phyloP scores from a whole-genome alignment of 2,797 vertebrate genomes.

The Varecia variegata region DNA sequence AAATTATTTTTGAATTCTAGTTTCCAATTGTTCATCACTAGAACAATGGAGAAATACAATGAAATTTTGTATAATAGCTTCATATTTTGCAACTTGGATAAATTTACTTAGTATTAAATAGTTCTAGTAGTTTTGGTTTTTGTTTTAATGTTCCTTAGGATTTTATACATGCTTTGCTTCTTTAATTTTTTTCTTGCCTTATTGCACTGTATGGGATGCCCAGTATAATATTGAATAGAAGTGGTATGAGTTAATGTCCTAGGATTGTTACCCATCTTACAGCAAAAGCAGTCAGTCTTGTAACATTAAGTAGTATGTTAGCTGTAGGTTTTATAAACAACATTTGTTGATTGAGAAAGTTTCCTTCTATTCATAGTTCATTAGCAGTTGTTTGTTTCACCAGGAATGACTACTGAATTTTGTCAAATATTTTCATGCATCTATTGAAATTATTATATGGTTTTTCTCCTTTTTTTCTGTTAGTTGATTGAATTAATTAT shows the following conservation, averaged over 20 bases:
- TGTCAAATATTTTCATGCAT: background rate
- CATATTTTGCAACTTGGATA: background rate
- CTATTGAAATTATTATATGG: background rate
- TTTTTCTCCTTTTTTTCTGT: background rate
- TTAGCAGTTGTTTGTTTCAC: background rate
- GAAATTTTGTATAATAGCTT: background rate
- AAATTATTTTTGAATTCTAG: background rate
- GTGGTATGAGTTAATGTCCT: background rate
- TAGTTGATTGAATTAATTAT: background rate
- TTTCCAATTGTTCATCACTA: background rate
- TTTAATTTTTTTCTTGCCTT: background rate
- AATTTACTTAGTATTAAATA: background rate
- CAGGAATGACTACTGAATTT: background rate
- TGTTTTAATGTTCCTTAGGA: background rate
- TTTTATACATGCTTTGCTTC: background rate
- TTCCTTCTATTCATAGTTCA: background rate
- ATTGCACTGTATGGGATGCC: background rate
- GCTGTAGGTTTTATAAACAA: background rate
- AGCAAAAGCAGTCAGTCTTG: background rate
- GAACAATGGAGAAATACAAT: background rate
- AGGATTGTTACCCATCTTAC: background rate
- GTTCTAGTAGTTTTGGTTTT: background rate
- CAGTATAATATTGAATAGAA: background rate
- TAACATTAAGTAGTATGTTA: background rate
- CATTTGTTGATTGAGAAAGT: background rate